Percentiles rank a stretch among this genome's conserved stretches.
These are phyloP conservation scores for Siderastrea radians DNA, from an alignment of 92 coral and sea anemone genomes.

Conservation along the genomic window DNA sequence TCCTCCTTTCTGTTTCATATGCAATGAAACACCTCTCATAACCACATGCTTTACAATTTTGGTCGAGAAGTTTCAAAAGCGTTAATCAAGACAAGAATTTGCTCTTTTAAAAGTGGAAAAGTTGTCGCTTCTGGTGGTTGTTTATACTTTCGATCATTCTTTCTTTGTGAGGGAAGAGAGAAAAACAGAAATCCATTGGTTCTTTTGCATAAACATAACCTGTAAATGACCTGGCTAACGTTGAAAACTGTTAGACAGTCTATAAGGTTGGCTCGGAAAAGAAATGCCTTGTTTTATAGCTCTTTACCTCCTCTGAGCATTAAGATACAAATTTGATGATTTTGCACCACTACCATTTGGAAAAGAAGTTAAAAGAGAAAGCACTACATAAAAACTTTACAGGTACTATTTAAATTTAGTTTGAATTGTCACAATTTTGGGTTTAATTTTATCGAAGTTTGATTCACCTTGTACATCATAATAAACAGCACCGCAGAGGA, in stretches of 20 bases:
- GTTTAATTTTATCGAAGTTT: no score
- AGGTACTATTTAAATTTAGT: no score
- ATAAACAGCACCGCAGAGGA: no score
- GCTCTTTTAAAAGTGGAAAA: neutral
- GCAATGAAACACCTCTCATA: neutral
- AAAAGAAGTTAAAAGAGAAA: no score
- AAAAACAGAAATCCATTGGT: slow-evolving; percentile 19
- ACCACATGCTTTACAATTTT: neutral
- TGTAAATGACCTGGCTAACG: neutral
- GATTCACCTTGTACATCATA: no score
- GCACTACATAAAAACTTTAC: no score
- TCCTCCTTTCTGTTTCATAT: neutral
- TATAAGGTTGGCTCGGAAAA: neutral
- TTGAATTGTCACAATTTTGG: no score
- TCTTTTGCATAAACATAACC: slow-evolving; percentile 18
- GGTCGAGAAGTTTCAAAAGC: neutral
- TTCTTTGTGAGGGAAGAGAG: slow-evolving; percentile 42
- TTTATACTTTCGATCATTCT: slow-evolving; percentile 44
- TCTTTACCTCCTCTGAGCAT: neutral
- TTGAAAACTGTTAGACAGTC: neutral
- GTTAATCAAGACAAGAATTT: neutral
- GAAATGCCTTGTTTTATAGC: neutral
- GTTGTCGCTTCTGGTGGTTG: slow-evolving; percentile 9
- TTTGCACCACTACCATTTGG: no score
- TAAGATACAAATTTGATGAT: no score